Evolutionary conservation across 92 coral and sea anemone species (phyloP), one percentile per base, ranked within the genome.

Genomic region (Scolanthus callimorphus): DNA sequence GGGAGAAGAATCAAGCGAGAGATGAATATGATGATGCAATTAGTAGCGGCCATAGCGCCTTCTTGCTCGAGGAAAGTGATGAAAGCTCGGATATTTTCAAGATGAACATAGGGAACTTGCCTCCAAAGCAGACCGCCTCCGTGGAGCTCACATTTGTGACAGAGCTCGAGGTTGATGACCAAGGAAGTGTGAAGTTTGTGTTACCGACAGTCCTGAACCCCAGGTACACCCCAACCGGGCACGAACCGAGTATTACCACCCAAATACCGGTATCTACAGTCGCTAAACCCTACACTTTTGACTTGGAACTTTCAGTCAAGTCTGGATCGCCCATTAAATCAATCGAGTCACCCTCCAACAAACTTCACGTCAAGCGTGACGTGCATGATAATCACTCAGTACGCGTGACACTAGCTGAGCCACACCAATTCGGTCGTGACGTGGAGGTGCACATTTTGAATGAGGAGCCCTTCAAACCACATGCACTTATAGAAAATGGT

Each of bases 171-270:
- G 90, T 90, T 10, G 90, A 85, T 49, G 48, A 74, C 20, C 90
- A 82, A 60, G 97, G 95, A 6, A 73, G 77, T 51, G 82, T 90
- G 9, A 72, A 76, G 31, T 90, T 90, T 65, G 79, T 82, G 28
- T 66, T 90, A 28, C 97, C 95, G 1, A 77, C 92, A 17, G 97
- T 90, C 2, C 56, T 90, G 28, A 90, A 87, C 31, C 97, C 97
- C 51, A 80, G 97, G 49, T 85, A 81, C 64, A 44, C 90, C 0
- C 97, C 94, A 1, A 62, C 80, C 17, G 31, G 51, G 34, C 55
- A 70, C 8, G 65, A 64, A 4, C 72, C 82, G 27, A 55, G 65
- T 23, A n/a, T n/a, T n/a, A 51, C 62, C 21, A 63, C 80, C 24
- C 41, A 39, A 53, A 61, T 74, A 2, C 55, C 52, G 10, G 76